Percentiles rank a stretch among this genome's conserved stretches.
Evolutionary conservation across 2,888 invertebrate genomes (phyloP).

Genomic region (Diadegma fenestrale): DNA sequence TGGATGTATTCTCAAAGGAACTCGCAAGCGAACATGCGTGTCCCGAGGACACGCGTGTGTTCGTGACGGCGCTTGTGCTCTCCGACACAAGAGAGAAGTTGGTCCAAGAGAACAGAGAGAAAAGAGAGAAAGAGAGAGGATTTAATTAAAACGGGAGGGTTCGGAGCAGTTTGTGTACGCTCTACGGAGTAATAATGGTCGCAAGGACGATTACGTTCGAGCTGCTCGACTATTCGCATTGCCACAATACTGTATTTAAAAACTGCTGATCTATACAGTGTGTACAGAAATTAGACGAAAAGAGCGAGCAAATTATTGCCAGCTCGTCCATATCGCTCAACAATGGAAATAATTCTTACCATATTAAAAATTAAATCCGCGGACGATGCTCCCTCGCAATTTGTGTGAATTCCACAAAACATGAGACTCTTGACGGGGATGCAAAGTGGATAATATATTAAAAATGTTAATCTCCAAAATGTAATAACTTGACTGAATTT

Average conservation of each 20-base stretch:
- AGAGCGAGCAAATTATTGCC: conserved; percentile 12
- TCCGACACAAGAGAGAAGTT: conserved; percentile 38
- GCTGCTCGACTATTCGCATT: conserved; percentile 31
- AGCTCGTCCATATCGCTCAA: neutral
- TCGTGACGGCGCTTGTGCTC: conserved; percentile 49
- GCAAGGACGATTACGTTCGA: conserved; percentile 59
- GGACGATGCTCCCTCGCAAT: neutral
- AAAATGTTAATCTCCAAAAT: neutral
- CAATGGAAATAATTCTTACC: neutral
- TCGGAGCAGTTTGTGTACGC: conserved; percentile 48
- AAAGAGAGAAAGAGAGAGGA: conserved; percentile 40
- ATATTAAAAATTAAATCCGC: neutral
- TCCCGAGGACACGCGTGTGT: conserved; percentile 61
- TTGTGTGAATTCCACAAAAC: neutral
- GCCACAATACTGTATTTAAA: conserved; percentile 24
- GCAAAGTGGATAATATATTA: neutral
- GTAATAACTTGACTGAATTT: neutral
- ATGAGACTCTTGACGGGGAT: neutral
- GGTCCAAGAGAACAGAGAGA: conserved; percentile 45
- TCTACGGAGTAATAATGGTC: conserved; percentile 56
- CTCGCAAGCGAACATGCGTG: conserved; percentile 38
- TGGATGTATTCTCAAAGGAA: conserved; percentile 12
- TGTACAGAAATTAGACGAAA: conserved; percentile 1
- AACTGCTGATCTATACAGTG: conserved; percentile 27
- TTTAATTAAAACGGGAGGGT: conserved; percentile 65